These are phyloP conservation scores for Hydropotes inermis DNA, from an alignment of 2,113 vertebrate species.

Conservation along the genomic window DNA sequence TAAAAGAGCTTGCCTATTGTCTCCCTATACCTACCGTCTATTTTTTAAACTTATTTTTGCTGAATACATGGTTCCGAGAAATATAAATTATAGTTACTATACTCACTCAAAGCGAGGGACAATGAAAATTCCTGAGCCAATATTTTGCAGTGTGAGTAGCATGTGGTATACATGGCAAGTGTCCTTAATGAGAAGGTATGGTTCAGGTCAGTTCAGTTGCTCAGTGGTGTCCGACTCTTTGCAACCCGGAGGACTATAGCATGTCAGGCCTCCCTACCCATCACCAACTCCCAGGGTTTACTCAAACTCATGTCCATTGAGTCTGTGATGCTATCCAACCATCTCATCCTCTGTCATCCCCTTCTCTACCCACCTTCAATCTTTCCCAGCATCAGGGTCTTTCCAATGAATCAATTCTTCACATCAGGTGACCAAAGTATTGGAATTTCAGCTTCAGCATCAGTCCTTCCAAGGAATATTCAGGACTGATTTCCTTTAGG, in stretches of 20 bases:
- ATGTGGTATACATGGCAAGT: neutral
- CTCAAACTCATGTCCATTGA: neutral
- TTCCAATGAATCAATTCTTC: neutral
- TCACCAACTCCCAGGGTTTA: neutral
- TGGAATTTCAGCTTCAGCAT: neutral
- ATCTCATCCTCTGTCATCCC: neutral
- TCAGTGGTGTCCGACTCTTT: neutral
- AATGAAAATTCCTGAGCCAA: neutral
- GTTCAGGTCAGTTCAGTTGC: neutral
- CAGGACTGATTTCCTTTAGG: neutral
- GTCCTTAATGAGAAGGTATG: neutral
- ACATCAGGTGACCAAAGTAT: rapidly evolving
- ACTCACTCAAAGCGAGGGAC: neutral
- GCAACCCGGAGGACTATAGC: neutral
- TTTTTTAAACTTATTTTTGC: neutral
- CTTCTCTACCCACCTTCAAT: neutral
- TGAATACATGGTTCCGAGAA: neutral
- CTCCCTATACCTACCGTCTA: rapidly evolving
- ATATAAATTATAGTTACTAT: neutral
- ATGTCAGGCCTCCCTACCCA: neutral
- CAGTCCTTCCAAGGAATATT: neutral
- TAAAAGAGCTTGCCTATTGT: neutral
- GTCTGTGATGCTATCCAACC: neutral
- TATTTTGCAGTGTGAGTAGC: neutral
- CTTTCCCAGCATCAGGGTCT: neutral